A percentile compares a stretch with the other conserved stretches of the same genome.
These are phyloP conservation scores for Crossaster papposus DNA, from an alignment of 53 echinoderm and acorn worm genomes.

Conservation along the genomic window DNA sequence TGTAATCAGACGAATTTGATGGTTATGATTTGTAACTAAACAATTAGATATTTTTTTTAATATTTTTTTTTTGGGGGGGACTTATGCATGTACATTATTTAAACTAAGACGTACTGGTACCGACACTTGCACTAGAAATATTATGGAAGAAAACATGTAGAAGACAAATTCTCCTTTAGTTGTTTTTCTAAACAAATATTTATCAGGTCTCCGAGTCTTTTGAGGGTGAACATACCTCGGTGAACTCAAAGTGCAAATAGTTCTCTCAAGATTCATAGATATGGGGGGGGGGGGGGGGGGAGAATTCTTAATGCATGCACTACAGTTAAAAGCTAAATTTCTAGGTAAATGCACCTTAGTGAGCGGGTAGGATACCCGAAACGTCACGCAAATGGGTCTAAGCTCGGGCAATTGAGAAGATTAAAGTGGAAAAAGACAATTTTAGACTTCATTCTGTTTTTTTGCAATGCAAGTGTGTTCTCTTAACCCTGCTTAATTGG, in stretches of 20 bases:
- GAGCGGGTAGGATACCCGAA: not conserved
- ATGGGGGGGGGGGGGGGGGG: not conserved
- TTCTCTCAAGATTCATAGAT: not conserved
- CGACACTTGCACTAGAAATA: too few species aligned
- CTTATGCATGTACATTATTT: too few species aligned
- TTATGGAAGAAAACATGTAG: not conserved
- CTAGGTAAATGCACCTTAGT: constrained; percentile 9
- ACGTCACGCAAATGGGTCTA: not conserved
- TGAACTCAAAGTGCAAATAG: constrained; percentile 27
- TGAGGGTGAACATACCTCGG: constrained; percentile 22
- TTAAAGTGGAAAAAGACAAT: not conserved
- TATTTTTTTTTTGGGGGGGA: too few species aligned
- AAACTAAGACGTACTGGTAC: too few species aligned
- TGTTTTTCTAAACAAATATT: too few species aligned
- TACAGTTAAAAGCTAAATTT: not conserved
- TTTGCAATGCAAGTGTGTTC: not conserved
- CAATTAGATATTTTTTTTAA: too few species aligned
- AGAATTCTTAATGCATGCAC: not conserved
- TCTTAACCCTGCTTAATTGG: not conserved
- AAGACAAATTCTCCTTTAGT: not conserved
- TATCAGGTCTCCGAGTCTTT: not conserved
- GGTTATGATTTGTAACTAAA: too few species aligned
- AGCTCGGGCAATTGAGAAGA: not conserved
- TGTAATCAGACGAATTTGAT: too few species aligned
- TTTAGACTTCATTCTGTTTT: not conserved